Evolutionary conservation across 2,888 invertebrate species (phyloP), one percentile per base, ranked within the genome.

Genomic region (Ptilodon capucinus): DNA sequence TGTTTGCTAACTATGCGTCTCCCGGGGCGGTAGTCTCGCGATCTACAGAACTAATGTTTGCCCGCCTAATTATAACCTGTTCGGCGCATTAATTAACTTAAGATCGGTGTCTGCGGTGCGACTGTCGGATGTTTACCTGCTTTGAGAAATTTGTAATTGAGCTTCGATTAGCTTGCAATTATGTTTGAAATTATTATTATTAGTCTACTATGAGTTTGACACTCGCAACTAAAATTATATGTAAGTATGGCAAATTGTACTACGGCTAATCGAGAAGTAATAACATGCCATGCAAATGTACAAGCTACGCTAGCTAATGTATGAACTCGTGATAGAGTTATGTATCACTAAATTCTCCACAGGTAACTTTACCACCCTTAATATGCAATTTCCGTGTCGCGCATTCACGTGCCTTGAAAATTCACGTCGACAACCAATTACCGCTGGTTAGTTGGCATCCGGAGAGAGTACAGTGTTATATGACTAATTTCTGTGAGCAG

Each of bases 41-140:
- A 18, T 14, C 42, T 38, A 19, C 38, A 47, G 19, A 47, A 39
- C 42, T 47, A 47, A 32, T 42, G 39, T 47, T 42, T 39, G 19
- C 38, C 14, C 19, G 19, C 19, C 32, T 38, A 42, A 39, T 42
- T 47, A 38, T 38, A 38, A 38, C 38, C 38, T 38, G 18, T 38
- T 38, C 19, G 19, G 38, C 13, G 11, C 19, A 38, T 38, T 38
- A 38, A 38, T 38, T 38, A 38, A 19, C 38, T 19, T 38, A 38
- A 5, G 18, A 38, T 38, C 38, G 16, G 19, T 38, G 38, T 38
- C 38, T 38, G 19, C 19, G 38, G 38, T 9, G n/a, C 13, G 14
- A 13, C 32, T 4, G 14, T 6, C 5, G 14, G 7, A 32, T 32
- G 14, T 32, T 32, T 32, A 32, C 32, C 32, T 14, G 32, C 14